Evolutionary conservation across 2,797 vertebrate genomes (phyloP).

Genomic region (Sparus aurata): DNA sequence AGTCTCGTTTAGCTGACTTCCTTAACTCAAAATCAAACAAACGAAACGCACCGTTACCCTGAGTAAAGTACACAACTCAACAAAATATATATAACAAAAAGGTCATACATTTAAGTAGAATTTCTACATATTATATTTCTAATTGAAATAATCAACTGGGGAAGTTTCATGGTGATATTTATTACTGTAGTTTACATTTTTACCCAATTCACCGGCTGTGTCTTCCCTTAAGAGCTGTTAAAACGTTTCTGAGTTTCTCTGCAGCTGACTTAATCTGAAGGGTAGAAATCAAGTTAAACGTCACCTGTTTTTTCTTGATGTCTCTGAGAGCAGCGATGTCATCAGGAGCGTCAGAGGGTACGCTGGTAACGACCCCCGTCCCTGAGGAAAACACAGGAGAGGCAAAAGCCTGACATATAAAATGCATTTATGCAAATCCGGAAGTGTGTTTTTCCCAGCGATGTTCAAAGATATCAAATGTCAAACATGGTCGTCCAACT

Average conservation of each 20-base stretch:
- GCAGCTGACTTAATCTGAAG: not conserved
- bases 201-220: too few species aligned
- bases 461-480: constrained; percentile 1
- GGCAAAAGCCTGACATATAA: not conserved
- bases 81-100: too few species aligned
- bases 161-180: too few species aligned
- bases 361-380: constrained; percentile 96
- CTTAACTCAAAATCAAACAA: too few species aligned
- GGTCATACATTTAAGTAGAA: too few species aligned
- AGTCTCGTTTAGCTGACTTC: too few species aligned
- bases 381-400: constrained; percentile 75
- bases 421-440: constrained; percentile 9
- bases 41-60: too few species aligned
- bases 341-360: constrained; percentile 97
- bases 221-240: too few species aligned
- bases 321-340: constrained; percentile 96
- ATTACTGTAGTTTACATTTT: too few species aligned
- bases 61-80: too few species aligned
- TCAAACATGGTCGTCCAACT: not conserved
- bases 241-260: not conserved
- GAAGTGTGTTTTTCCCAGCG: not conserved
- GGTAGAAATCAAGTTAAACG: not conserved
- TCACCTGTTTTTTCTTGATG: constrained; percentile 96
- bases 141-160: too few species aligned
- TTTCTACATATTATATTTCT: too few species aligned